Evolutionary conservation across 2,797 vertebrate species (phyloP).

Genomic region (Gymnothorax reevesii): DNA sequence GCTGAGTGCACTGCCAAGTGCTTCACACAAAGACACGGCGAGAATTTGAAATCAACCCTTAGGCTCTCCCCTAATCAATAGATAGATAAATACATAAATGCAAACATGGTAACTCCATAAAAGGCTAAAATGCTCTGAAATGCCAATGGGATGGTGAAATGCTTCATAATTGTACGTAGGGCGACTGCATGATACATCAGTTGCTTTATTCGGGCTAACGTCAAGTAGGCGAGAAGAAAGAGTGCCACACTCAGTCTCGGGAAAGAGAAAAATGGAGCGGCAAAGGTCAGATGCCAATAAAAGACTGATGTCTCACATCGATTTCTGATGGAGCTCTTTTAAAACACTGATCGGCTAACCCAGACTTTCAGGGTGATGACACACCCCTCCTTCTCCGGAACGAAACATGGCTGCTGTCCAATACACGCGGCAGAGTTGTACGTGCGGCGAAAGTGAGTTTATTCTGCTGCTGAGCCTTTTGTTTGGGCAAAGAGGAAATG

Average conservation of each 20-base stretch:
- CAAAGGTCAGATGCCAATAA: not conserved
- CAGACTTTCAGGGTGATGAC: not conserved
- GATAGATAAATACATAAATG: not conserved
- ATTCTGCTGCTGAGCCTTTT: not conserved
- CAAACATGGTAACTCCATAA: not conserved
- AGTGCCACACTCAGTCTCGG: not conserved
- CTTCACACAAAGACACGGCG: not conserved
- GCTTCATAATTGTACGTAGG: not conserved
- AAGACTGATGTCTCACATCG: not conserved
- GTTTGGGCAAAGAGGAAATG: not conserved
- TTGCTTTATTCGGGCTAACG: not conserved
- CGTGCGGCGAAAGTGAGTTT: not conserved
- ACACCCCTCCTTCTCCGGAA: not conserved
- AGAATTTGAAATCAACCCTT: not conserved
- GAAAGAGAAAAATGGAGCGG: not conserved
- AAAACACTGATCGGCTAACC: not conserved
- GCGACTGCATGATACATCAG: not conserved
- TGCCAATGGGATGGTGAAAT: not conserved
- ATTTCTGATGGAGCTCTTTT: constrained; percentile 1
- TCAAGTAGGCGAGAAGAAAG: not conserved
- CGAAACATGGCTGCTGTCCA: not conserved
- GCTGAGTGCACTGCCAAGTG: not conserved
- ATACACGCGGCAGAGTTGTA: not conserved
- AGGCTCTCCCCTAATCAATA: not conserved
- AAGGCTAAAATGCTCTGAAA: no score